phyloP scores from a whole-genome alignment of 2,888 invertebrate genomes.

The Meta bourneti region DNA sequence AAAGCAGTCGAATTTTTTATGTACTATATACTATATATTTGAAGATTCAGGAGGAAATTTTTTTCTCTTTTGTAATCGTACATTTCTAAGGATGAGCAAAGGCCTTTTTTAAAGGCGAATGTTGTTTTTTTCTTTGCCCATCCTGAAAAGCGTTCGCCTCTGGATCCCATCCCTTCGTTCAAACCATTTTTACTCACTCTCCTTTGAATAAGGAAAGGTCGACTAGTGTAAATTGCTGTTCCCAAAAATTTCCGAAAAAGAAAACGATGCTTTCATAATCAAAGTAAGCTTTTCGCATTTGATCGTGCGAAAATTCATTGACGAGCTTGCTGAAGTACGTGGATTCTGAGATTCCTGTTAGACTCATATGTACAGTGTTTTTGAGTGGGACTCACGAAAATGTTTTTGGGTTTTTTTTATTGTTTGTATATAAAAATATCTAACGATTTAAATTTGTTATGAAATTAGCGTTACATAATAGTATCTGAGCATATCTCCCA shows the following conservation, averaged over 20 bases:
- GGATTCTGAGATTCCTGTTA: neutral
- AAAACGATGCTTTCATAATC: neutral
- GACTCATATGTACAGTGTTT: neutral
- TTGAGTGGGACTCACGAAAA: neutral
- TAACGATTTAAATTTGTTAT: neutral
- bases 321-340: neutral
- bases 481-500: too few species aligned
- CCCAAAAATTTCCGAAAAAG: neutral
- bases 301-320: neutral
- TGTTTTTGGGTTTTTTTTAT: neutral
- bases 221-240: neutral
- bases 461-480: too few species aligned
- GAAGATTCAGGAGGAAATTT: slow-evolving; percentile 39
- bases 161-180: neutral
- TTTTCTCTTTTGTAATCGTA: slow-evolving; percentile 42
- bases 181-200: neutral
- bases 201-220: neutral
- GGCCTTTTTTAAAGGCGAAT: slow-evolving; percentile 13
- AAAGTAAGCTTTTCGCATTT: slow-evolving; percentile 11
- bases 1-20: slow-evolving; percentile 22
- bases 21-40: slow-evolving; percentile 8
- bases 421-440: neutral
- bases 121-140: slow-evolving; percentile 13
- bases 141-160: too few species aligned
- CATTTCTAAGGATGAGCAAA: neutral